Conservation (phyloP, 2,797 vertebrate species). For the Paedocypris micromegethes region DNA sequence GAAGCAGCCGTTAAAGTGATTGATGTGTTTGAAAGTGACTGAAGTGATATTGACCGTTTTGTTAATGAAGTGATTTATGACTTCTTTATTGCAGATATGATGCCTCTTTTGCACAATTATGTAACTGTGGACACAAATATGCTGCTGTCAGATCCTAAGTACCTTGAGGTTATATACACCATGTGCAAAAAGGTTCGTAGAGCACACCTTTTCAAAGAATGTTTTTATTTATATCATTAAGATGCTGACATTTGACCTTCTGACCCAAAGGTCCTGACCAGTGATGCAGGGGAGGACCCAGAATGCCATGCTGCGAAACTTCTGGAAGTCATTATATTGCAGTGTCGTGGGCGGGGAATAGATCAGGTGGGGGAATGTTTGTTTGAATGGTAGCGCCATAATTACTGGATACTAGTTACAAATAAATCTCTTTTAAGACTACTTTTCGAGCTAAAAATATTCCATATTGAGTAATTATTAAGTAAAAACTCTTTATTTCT, state of each 20-base stretch:
- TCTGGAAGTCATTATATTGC: slow-evolving; percentile 91
- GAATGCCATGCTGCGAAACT: slow-evolving; percentile 96
- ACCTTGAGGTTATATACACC: slow-evolving; percentile 91
- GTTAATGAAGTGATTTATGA: slow-evolving; percentile 21
- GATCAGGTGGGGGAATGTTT: slow-evolving; percentile 77
- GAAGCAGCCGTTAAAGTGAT: slow-evolving; percentile 21
- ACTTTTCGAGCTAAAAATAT: no score
- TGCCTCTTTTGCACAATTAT: slow-evolving; percentile 97
- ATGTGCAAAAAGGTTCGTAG: slow-evolving; percentile 95
- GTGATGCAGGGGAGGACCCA: slow-evolving; percentile 88
- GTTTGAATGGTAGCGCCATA: neutral
- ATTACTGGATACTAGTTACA: no score
- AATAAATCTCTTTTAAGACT: no score
- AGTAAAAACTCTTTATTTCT: no score
- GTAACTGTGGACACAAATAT: slow-evolving; percentile 91
- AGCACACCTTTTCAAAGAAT: neutral
- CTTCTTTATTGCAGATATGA: slow-evolving; percentile 81
- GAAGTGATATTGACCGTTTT: neutral
- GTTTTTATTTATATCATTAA: neutral
- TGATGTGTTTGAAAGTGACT: slow-evolving; percentile 9
- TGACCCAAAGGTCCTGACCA: slow-evolving; percentile 78
- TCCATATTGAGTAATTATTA: no score
- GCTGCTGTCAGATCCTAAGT: slow-evolving; percentile 86
- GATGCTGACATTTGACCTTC: neutral
- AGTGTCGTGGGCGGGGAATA: slow-evolving; percentile 88